These are phyloP conservation scores for Malaclemys terrapin DNA, from an alignment of 2,113 vertebrate genomes.

Conservation along the genomic window DNA sequence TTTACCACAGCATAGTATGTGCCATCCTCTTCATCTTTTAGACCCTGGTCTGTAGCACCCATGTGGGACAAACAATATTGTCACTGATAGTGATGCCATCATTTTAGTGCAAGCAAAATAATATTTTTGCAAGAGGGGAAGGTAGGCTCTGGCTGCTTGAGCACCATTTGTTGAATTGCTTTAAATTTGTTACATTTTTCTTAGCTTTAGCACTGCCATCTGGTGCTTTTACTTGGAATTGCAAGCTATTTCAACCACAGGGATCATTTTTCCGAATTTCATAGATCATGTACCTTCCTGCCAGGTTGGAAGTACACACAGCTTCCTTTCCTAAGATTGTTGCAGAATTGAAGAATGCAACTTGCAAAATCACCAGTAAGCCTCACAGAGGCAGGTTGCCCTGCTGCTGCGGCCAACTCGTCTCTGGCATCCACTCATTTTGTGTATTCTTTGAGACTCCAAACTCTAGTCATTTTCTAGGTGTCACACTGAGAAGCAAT, in stretches of 20 bases:
- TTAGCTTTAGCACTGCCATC: conserved; percentile 52
- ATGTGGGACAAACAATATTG: fast-evolving
- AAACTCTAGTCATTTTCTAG: no score
- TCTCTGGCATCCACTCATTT: not conserved
- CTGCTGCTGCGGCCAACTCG: not conserved
- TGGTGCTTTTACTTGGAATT: not conserved
- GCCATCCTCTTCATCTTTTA: not conserved
- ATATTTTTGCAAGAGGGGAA: fast-evolving
- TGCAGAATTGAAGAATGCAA: not conserved
- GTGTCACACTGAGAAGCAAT: not conserved
- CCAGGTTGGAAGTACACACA: fast-evolving
- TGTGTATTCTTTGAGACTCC: no score
- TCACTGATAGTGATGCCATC: fast-evolving
- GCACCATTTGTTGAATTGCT: not conserved
- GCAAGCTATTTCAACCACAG: fast-evolving
- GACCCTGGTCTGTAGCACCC: not conserved
- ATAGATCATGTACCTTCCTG: not conserved
- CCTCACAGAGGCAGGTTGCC: not conserved
- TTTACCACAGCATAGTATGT: fast-evolving
- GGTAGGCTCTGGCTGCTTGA: fast-evolving
- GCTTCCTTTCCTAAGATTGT: not conserved
- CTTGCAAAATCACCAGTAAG: fast-evolving
- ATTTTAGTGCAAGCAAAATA: fast-evolving
- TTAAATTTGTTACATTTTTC: fast-evolving
- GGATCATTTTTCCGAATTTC: fast-evolving